Evolutionary conservation across 2,888 invertebrate genomes (phyloP).

Genomic region (Phlogophora meticulosa): DNA sequence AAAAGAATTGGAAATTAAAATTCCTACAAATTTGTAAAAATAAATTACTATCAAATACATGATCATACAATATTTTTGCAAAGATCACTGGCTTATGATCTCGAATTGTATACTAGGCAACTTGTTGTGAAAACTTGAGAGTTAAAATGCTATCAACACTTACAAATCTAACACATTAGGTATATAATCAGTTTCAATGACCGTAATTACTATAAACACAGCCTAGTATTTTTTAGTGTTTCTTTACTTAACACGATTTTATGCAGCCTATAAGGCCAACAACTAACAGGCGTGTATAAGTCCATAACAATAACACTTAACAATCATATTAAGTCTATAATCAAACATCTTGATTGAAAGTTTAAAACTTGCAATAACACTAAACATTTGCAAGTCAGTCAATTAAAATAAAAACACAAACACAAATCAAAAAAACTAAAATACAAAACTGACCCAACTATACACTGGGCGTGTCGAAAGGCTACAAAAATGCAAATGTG

Average conservation of each 20-base stretch:
- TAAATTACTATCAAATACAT: slow-evolving; percentile 33
- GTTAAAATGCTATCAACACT: neutral
- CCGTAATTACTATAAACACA: slow-evolving; percentile 35
- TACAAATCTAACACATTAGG: slow-evolving; percentile 4
- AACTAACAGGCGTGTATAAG: slow-evolving; percentile 6
- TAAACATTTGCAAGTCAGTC: slow-evolving; percentile 35
- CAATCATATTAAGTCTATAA: slow-evolving; percentile 9
- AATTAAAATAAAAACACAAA: slow-evolving; percentile 31
- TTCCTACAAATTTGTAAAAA: slow-evolving; percentile 44
- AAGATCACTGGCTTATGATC: neutral
- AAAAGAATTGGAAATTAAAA: slow-evolving; percentile 14
- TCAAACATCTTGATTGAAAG: slow-evolving; percentile 9
- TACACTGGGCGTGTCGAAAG: slow-evolving; percentile 11
- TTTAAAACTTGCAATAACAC: slow-evolving; percentile 30
- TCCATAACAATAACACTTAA: slow-evolving; percentile 42
- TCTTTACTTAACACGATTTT: slow-evolving; percentile 9
- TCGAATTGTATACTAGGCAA: neutral
- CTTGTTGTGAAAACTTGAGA: neutral
- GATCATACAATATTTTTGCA: neutral
- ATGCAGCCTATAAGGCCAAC: slow-evolving; percentile 19
- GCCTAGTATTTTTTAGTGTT: slow-evolving; percentile 26
- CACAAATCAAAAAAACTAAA: slow-evolving; percentile 18
- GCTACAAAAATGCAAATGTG: slow-evolving; percentile 12
- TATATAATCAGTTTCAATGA: slow-evolving; percentile 8
- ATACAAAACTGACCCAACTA: slow-evolving; percentile 21